Evolutionary conservation across 2,797 vertebrate species (phyloP).

Genomic region (Nyctalus aviator): DNA sequence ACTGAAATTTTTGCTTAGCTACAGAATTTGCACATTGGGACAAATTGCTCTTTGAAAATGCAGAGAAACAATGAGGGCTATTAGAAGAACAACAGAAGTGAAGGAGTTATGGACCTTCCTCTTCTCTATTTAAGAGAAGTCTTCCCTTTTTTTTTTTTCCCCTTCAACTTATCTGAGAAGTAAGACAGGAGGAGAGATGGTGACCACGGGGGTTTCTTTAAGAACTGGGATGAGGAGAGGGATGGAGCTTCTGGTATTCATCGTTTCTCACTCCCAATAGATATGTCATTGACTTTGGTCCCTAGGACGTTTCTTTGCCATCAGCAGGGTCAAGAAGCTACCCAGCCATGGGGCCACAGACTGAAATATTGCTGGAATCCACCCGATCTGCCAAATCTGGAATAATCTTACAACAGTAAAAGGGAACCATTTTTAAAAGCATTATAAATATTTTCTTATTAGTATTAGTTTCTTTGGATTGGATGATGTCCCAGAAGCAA

Average conservation of each 20-base stretch:
- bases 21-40: neutral
- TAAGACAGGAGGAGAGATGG: neutral
- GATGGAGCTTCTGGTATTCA: neutral
- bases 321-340: neutral
- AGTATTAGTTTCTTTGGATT: neutral
- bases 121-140: neutral
- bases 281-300: too few relatives aligned
- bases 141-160: neutral
- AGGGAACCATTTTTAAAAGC: neutral
- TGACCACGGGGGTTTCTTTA: neutral
- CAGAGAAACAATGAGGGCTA: neutral
- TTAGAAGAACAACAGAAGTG: constrained; percentile 40
- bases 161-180: neutral
- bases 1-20: constrained; percentile 24
- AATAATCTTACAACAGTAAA: neutral
- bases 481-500: neutral
- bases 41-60: constrained; percentile 20
- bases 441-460: constrained; percentile 16
- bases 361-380: neutral
- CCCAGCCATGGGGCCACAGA: neutral
- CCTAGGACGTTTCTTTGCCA: neutral
- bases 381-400: neutral
- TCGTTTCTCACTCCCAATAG: neutral
- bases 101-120: neutral
- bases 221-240: neutral